phyloP scores from a whole-genome alignment of 2,113 vertebrate species.

The Prochilodus magdalenae region DNA sequence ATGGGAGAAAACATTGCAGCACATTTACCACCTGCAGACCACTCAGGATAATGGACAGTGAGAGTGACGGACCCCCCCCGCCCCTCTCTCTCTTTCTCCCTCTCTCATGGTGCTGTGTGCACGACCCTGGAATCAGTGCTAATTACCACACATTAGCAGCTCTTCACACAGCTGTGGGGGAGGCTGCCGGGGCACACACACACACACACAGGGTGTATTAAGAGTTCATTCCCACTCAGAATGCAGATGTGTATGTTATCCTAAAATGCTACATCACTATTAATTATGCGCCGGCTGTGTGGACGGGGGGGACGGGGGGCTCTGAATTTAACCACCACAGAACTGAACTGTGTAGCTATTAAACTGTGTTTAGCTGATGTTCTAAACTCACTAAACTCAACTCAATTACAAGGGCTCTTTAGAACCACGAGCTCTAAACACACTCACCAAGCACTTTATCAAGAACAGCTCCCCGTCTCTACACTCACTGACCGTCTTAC shows the following conservation, averaged over 20 bases:
- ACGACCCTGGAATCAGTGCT: slow-evolving; percentile 51
- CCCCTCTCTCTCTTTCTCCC: neutral
- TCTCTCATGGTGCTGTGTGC: slow-evolving; percentile 22
- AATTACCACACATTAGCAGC: slow-evolving; percentile 54
- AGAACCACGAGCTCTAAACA: no score
- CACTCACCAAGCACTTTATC: no score
- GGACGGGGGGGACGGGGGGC: no score
- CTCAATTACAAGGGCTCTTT: no score
- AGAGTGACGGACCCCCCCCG: slow-evolving; percentile 2
- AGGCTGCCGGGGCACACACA: slow-evolving; percentile 37
- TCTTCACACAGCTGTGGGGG: slow-evolving; percentile 56
- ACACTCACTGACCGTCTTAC: no score
- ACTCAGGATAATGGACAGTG: slow-evolving; percentile 36
- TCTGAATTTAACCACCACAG: no score
- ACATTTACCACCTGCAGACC: slow-evolving; percentile 36
- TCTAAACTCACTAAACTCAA: neutral
- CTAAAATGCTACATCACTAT: slow-evolving; percentile 18
- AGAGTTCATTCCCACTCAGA: slow-evolving; percentile 10
- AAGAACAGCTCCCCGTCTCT: no score
- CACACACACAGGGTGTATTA: slow-evolving; percentile 20
- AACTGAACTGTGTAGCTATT: neutral
- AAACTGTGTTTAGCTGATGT: neutral
- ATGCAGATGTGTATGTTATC: slow-evolving; percentile 31
- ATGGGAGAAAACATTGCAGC: neutral
- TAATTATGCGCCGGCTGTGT: slow-evolving; percentile 2